Percentiles rank a stretch among this genome's conserved stretches.
Evolutionary conservation across 2,113 vertebrate genomes (phyloP).

Genomic region (Alligator sinensis): DNA sequence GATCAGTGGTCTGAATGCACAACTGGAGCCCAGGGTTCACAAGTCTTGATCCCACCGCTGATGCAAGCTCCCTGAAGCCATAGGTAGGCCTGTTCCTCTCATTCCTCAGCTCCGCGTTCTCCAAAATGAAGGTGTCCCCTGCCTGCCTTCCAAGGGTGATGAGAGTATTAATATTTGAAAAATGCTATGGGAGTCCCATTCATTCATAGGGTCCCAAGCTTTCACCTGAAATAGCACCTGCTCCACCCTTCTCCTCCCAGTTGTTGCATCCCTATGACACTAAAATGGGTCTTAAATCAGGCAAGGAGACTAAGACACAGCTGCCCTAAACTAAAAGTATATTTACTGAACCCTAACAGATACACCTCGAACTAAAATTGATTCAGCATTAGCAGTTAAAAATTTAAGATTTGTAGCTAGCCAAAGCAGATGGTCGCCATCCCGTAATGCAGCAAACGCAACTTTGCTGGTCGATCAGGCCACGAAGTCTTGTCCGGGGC

Average conservation of each 20-base stretch:
- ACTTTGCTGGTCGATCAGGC: no score
- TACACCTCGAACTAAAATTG: no score
- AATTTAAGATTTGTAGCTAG: no score
- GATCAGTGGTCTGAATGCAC: not conserved
- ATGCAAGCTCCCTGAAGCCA: not conserved
- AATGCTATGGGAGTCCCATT: not conserved
- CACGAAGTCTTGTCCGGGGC: no score
- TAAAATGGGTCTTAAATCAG: no score
- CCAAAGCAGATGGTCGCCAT: no score
- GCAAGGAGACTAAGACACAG: no score
- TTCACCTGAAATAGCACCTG: not conserved
- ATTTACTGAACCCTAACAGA: no score
- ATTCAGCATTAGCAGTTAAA: no score
- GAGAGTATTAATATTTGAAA: not conserved
- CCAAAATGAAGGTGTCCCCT: not conserved
- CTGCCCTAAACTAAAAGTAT: no score
- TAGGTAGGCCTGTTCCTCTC: not conserved
- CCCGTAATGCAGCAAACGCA: no score
- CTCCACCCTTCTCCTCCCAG: not conserved
- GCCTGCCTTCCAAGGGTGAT: not conserved
- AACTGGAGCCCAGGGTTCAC: not conserved
- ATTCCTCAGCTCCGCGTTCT: not conserved
- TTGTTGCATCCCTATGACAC: no score
- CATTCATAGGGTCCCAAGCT: not conserved
- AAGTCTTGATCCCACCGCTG: not conserved